A percentile compares a stretch with the other conserved stretches of the same genome.
phyloP scores from a whole-genome alignment of 2,797 vertebrate species.

The Cetoscarus ocellatus region DNA sequence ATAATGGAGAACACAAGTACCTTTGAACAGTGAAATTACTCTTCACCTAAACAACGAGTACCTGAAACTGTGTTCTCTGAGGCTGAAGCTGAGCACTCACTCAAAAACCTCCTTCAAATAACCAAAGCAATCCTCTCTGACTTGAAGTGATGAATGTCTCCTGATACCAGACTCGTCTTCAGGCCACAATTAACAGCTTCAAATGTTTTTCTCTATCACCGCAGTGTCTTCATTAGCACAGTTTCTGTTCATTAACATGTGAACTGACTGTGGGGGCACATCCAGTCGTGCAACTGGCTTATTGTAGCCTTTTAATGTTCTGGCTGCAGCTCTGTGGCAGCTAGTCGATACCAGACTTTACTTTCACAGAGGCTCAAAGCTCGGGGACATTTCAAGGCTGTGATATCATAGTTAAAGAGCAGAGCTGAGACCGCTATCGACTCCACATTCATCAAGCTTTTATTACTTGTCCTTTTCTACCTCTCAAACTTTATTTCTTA shows the following conservation, averaged over 20 bases:
- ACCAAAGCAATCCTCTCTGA: conserved; percentile 1
- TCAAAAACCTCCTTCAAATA: too few relatives aligned
- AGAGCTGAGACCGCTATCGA: conserved; percentile 66
- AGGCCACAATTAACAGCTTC: conserved; percentile 31
- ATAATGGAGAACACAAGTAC: too few relatives aligned
- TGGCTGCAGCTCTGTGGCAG: conserved; percentile 59
- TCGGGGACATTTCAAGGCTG: conserved; percentile 61
- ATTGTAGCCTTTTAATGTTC: conserved; percentile 60
- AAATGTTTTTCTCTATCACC: conserved; percentile 36
- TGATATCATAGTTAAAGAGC: conserved; percentile 69
- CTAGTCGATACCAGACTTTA: conserved; percentile 70
- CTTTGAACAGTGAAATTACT: neutral
- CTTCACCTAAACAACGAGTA: too few relatives aligned
- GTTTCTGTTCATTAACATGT: conserved; percentile 66
- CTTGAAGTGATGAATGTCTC: neutral
- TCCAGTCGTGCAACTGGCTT: conserved; percentile 46
- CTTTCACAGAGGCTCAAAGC: conserved; percentile 63
- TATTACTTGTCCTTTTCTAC: conserved; percentile 27
- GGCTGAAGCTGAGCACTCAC: neutral
- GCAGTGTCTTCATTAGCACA: conserved; percentile 40
- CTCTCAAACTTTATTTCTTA: conserved; percentile 4
- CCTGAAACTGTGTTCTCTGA: neutral
- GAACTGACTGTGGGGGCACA: conserved; percentile 50
- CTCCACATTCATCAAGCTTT: conserved; percentile 62
- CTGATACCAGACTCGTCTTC: conserved; percentile 23